A percentile compares a stretch with the other conserved stretches of the same genome.
phyloP scores from a whole-genome alignment of 2,888 invertebrate genomes.

The Caenorhabditis sp. region DNA sequence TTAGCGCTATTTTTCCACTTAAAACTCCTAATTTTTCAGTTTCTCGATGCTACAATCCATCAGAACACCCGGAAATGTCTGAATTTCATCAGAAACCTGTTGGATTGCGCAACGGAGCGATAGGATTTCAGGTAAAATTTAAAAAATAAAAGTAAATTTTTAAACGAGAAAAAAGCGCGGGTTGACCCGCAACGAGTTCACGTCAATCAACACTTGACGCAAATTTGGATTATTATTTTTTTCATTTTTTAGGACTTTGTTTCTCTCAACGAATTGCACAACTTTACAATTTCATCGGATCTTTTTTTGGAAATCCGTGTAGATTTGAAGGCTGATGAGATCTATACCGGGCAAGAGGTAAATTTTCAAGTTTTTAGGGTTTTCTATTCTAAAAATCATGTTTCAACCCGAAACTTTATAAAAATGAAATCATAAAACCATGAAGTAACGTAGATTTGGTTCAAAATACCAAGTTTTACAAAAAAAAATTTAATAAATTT shows the following conservation, averaged over 20 bases:
- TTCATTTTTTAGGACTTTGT: constrained; percentile 16
- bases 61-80: background rate
- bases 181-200: background rate
- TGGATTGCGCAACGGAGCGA: constrained; percentile 23
- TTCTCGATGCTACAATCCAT: constrained; percentile 8
- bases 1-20: background rate
- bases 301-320: constrained; percentile 25
- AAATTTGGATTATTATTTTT: background rate
- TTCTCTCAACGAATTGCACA: constrained; percentile 8
- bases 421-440: no score
- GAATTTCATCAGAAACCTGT: constrained; percentile 19
- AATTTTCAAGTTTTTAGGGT: no score
- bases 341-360: constrained; percentile 20
- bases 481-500: background rate
- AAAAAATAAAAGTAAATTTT: constrained; percentile 3
- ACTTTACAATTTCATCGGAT: constrained; percentile 12
- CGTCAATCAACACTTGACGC: background rate
- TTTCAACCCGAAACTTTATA: no score
- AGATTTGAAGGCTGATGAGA: constrained; percentile 9
- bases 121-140: constrained; percentile 25
- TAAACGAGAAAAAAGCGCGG: background rate
- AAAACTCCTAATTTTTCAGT: constrained; percentile 9
- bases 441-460: no score
- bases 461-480: background rate
- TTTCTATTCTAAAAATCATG: no score